These are phyloP conservation scores for Venustaconcha ellipsiformis DNA, from an alignment of 1,140 invertebrate species.

Conservation along the genomic window DNA sequence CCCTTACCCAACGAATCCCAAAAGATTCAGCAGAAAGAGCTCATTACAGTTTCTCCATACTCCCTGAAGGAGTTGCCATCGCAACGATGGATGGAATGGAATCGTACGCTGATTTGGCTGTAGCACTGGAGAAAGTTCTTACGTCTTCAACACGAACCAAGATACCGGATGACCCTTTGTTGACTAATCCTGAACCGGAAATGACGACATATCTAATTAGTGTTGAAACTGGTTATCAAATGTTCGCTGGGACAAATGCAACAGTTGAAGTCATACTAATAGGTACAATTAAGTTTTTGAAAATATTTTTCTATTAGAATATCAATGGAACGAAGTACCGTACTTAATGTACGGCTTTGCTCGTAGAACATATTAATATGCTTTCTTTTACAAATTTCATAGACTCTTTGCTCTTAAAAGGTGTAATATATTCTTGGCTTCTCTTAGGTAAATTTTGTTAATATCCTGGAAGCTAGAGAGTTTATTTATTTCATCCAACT, in stretches of 20 bases:
- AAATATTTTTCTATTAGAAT: too few relatives aligned
- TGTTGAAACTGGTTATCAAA: conserved; percentile 26
- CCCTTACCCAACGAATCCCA: conserved; percentile 13
- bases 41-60: conserved; percentile 16
- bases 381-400: too few relatives aligned
- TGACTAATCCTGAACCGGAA: not conserved
- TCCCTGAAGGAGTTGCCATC: conserved; percentile 7
- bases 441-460: too few relatives aligned
- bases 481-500: too few relatives aligned
- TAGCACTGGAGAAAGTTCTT: conserved; percentile 24
- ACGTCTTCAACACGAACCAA: conserved; percentile 20
- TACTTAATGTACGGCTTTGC: too few relatives aligned
- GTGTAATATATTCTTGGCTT: too few relatives aligned
- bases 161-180: not conserved
- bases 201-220: conserved; percentile 20
- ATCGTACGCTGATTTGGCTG: conserved; percentile 9
- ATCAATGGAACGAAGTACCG: too few relatives aligned
- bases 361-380: too few relatives aligned
- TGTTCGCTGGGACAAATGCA: conserved; percentile 29
- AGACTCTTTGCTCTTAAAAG: too few relatives aligned
- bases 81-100: conserved; percentile 6
- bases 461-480: too few relatives aligned
- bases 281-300: conserved; percentile 3
- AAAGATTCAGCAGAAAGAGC: conserved; percentile 18
- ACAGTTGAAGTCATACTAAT: conserved; percentile 23